Evolutionary conservation across 2,888 invertebrate species (phyloP).

Genomic region (Polydrusus pterygomalis): DNA sequence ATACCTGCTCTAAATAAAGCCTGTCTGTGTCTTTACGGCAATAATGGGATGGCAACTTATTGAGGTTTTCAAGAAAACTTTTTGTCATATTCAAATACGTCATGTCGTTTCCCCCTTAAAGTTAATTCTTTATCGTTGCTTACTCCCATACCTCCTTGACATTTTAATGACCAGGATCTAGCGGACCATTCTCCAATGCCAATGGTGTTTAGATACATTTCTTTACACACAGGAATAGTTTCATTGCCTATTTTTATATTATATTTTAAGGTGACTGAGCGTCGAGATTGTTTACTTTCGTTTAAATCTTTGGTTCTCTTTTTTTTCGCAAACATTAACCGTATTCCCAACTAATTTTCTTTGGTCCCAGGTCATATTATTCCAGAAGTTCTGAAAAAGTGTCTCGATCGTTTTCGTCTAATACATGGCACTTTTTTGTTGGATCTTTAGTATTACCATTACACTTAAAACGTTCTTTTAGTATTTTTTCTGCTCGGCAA

Average conservation of each 20-base stretch:
- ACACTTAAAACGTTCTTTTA: no score
- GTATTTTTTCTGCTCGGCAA: no score
- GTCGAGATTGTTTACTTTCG: constrained; percentile 15
- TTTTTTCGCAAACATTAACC: no score
- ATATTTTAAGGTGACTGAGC: constrained; percentile 12
- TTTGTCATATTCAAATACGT: constrained; percentile 20
- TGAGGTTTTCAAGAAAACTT: constrained; percentile 26
- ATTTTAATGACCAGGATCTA: constrained; percentile 4
- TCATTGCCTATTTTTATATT: constrained; percentile 5
- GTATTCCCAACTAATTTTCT: no score
- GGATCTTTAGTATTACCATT: no score
- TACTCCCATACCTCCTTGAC: background rate
- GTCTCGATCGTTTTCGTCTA: no score
- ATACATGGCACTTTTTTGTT: no score
- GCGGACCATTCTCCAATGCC: constrained; percentile 22
- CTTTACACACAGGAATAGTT: constrained; percentile 20
- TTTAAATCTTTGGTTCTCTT: no score
- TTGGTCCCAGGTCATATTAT: no score
- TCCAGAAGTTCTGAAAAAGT: no score
- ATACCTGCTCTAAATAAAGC: constrained; percentile 45
- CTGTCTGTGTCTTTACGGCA: constrained; percentile 43
- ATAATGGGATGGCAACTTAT: constrained; percentile 49
- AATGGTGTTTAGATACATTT: constrained; percentile 22
- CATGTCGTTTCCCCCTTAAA: constrained; percentile 10
- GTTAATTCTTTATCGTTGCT: constrained; percentile 18